phyloP scores from a whole-genome alignment of 92 coral and sea anemone species.

The Plumapathes pennacea region DNA sequence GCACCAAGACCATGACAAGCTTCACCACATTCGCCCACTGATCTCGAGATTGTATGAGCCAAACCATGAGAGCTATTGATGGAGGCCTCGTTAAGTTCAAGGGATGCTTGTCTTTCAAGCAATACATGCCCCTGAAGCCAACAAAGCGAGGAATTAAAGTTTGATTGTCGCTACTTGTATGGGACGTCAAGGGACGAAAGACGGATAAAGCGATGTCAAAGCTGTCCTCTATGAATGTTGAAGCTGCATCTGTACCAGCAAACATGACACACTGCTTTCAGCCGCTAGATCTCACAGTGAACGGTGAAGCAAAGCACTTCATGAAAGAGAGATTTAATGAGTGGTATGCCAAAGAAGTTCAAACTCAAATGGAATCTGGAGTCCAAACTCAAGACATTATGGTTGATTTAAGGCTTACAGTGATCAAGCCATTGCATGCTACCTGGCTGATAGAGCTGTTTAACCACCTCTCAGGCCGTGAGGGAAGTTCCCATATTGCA shows the following conservation, averaged over 20 bases:
- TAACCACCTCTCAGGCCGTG: conserved; percentile 33
- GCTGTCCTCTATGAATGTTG: conserved; percentile 50
- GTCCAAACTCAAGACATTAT: no score
- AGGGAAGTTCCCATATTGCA: no score
- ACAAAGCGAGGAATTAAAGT: no score
- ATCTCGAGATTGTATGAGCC: no score
- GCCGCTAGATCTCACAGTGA: conserved; percentile 56
- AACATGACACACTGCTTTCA: conserved; percentile 64
- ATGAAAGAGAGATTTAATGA: conserved; percentile 47
- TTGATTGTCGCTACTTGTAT: conserved; percentile 48
- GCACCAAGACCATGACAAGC: no score
- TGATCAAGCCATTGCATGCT: conserved; percentile 53
- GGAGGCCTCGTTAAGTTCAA: no score
- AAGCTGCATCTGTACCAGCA: conserved; percentile 47
- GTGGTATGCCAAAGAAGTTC: conserved; percentile 55
- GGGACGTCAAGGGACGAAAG: conserved; percentile 60
- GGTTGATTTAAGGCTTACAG: conserved; percentile 40
- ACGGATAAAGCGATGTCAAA: conserved; percentile 45
- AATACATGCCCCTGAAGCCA: no score
- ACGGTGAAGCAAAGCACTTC: conserved; percentile 57
- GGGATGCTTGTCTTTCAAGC: no score
- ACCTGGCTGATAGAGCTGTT: conserved; percentile 47
- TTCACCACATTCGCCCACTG: no score
- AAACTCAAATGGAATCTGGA: conserved; percentile 46
- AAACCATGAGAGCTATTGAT: no score